Evolutionary conservation across 2,797 vertebrate species (phyloP), one percentile per base, ranked within the genome.

Genomic region (Cyprinella venusta): DNA sequence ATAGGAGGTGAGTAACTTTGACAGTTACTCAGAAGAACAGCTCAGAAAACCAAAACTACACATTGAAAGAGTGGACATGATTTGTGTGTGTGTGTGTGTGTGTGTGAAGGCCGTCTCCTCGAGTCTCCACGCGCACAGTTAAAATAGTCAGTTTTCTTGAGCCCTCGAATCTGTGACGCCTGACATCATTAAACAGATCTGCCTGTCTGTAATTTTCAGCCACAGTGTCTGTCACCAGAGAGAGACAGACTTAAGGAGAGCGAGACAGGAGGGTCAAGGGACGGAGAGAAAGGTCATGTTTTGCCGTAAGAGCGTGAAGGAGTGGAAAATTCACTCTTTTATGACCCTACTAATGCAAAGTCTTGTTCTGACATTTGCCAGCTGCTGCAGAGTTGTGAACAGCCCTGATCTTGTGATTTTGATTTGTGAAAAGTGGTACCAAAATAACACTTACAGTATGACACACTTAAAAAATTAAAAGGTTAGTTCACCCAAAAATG

Each of bases 141-240:
- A 88, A 87, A 87, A 88, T 86, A 86, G 84, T 88, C 84, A 42
- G 81, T 84, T 87, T 88, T 85, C 48, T 80, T 45, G 69, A 87
- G 88, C 63, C 82, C 84, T 86, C 77, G 82, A 86, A 83, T 88
- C 86, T 88, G 82, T 86, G 89, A 90, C 88, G 86, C 87, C 89
- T 83, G 87, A 89, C 88, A 89, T 88, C 89, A 89, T 90, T 90
- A 90, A 89, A 89, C 67, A 74, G 86, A 88, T 90, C 86, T 87
- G 87, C 82, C 80, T 86, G 89, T 88, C 87, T 90, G 86, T 90
- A 88, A 89, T 89, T 89, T 89, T 89, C 86, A 89, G 88, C 86
- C 87, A 86, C 84, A 86, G 85, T 84, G 85, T 84, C 88, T 89
- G 85, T 87, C 88, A 88, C 80, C 82, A 86, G 87, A 81, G 81